Base-by-base conservation (phyloP, 2,113 vertebrate species). In the Rhabdornis inornatus region DNA sequence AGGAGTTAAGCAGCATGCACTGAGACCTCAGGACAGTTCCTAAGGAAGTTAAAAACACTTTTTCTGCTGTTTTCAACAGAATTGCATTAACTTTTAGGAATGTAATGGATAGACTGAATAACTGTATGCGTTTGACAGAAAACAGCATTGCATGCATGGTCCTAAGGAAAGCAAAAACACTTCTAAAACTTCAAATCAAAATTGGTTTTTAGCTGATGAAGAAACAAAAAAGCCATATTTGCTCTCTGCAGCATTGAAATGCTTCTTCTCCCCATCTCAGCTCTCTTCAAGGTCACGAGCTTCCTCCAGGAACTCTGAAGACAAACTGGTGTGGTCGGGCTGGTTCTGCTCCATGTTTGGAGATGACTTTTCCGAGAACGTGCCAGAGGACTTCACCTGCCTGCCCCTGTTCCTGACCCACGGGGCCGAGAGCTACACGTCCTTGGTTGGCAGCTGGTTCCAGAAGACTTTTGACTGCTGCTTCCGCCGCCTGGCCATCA, bases 391-490 rank as follows among this genome's bases (percentile, higher is more conserved):
- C 35, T 99, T 99, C 65, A 98, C 97, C 78, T 99, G 98, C 65
- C 94, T 99, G 39, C 99, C 99, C 9, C 95, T 99, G 27, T 99
- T 99, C 84, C 98, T 99, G 84, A 96, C 94, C 74, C 98, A 97
- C 0, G 99, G 99, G 19, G 50, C 98, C 0, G 98, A 99, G 63
- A 61, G 59, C 28, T 98, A 99, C 81, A 98, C 98, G 0, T 25
- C 97, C 33, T 23, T 98, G 37, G 98, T 99, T 14, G 98, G 98
- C 37, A 97, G 95, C 15, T 99, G 99, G 99, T 99, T 99, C 94
- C 97, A 98, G 96, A 98, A 96, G 92, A 98, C 96, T 27, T 99
- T 99, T 15, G 99, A 99, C 97, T 99, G 99, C 94, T 97, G 74
- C 90, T 99, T 99, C 42, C 98, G 98, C 61, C 95, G 96, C 2